phyloP scores from a whole-genome alignment of 92 coral and sea anemone species.

The Blastomussa wellsi region DNA sequence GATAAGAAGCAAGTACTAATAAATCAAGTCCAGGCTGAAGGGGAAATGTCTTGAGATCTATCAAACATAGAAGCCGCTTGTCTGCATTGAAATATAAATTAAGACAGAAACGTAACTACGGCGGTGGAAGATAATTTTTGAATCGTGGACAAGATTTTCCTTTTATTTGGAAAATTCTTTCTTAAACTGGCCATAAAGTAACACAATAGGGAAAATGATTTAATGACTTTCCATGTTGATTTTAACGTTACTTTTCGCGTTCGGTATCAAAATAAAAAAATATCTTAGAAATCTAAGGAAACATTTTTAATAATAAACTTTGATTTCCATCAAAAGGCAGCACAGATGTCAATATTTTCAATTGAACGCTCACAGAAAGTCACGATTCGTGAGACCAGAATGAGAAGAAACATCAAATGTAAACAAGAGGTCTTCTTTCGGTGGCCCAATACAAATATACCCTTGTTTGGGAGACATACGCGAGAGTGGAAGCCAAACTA shows the following conservation, averaged over 20 bases:
- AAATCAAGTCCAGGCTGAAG: not conserved
- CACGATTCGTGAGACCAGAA: conserved; percentile 23
- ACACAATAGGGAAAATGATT: not conserved
- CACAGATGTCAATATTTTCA: conserved; percentile 18
- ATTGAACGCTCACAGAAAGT: conserved; percentile 13
- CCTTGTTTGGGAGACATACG: conserved; percentile 7
- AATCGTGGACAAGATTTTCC: not conserved
- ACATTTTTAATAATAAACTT: conserved; percentile 39
- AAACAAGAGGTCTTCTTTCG: conserved; percentile 11
- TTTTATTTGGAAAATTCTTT: not conserved
- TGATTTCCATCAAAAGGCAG: conserved; percentile 28
- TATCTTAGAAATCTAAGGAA: conserved; percentile 21
- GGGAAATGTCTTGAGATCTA: not conserved
- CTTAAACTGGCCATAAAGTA: not conserved
- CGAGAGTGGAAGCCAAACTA: not conserved
- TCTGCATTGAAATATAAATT: not conserved
- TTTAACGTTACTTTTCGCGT: conserved; percentile 17
- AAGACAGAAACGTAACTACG: not conserved
- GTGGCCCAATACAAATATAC: conserved; percentile 29
- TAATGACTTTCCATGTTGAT: conserved; percentile 11
- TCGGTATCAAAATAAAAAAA: conserved; percentile 31
- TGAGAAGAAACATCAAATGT: conserved; percentile 17
- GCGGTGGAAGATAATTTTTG: not conserved
- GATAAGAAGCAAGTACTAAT: conserved; percentile 16
- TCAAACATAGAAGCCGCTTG: not conserved